Base-by-base conservation (phyloP, 2,797 vertebrate genomes). In the Podarcis lilfordi region DNA sequence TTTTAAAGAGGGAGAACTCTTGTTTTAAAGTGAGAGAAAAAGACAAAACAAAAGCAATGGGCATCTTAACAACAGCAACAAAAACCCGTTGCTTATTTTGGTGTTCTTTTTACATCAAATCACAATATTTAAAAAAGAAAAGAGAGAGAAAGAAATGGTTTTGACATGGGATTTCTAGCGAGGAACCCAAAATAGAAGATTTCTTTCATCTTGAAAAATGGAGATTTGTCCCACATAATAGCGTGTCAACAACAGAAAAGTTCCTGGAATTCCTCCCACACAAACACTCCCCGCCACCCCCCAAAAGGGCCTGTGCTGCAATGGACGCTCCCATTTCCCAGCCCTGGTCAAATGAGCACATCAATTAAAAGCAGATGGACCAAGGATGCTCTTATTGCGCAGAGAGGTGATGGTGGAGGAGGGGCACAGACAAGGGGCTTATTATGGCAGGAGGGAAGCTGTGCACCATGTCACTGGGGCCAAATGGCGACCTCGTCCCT, bases 281-380 rank as follows among this genome's bases (percentile, higher is more conserved):
- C 45, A 75, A 6, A 61, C 71, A 75, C 13, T 17, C 40, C 55
- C 37, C 81, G 59, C 27, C 25, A 80, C 89, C 93, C 88, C 88
- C 92, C 96, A 95, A 95, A 93, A 95, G 92, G 90, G 75, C 93
- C 78, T 0, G 0, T 89, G 77, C 35, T 19, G 15, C 78, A 89
- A 72, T 11, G 0, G 92, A 92, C 87, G 6, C 66, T 90, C 74
- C 89, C 29, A 84, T 86, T 93, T 95, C 92, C 95, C 95, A 91
- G 89, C 50, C 1, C 85, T 86, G 94, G 94, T 92, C 91, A 90
- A 93, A 88, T n/a, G 95, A 94, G 82, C 92, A 75, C 77, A 81
- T 79, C 3, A 50, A 94, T 94, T 95, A 93, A 93, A 95, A 95
- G 90, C 96, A 94, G 96, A 94, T 95, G 96, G 87, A 32, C 81